phyloP scores from a whole-genome alignment of 2,113 vertebrate genomes.

The Ahaetulla prasina region DNA sequence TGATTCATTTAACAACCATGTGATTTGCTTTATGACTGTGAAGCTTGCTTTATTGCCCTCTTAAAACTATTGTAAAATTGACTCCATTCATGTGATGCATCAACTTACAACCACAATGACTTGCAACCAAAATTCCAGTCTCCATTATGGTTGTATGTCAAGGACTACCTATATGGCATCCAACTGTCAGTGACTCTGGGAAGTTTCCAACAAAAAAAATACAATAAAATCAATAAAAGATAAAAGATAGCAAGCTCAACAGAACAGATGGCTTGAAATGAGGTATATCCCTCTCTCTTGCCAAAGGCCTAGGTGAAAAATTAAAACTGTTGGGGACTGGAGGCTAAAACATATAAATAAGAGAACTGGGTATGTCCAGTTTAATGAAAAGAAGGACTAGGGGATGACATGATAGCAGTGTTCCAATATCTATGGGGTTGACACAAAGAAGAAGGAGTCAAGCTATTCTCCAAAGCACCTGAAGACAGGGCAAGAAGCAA shows the following conservation, averaged over 20 bases:
- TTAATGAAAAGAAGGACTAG: no score
- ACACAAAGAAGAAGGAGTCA: no score
- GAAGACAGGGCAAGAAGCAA: no score
- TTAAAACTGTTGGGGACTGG: not conserved
- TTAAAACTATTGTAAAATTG: not conserved
- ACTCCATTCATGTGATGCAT: not conserved
- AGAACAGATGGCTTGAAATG: not conserved
- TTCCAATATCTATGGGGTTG: no score
- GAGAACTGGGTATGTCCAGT: no score
- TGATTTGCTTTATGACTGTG: not conserved
- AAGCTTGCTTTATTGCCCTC: not conserved
- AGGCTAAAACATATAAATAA: no score
- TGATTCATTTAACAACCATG: not conserved
- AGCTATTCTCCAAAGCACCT: no score
- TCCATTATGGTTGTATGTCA: not conserved
- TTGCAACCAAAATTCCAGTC: not conserved
- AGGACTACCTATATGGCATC: not conserved
- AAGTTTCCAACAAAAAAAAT: not conserved
- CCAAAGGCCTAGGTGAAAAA: not conserved
- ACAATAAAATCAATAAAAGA: not conserved
- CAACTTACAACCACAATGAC: not conserved
- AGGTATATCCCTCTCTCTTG: not conserved
- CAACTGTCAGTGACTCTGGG: not conserved
- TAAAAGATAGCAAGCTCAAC: not conserved
- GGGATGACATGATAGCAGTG: no score